Evolutionary conservation across 2,888 invertebrate genomes (phyloP).

Genomic region (Diaprepes abbreviatus): DNA sequence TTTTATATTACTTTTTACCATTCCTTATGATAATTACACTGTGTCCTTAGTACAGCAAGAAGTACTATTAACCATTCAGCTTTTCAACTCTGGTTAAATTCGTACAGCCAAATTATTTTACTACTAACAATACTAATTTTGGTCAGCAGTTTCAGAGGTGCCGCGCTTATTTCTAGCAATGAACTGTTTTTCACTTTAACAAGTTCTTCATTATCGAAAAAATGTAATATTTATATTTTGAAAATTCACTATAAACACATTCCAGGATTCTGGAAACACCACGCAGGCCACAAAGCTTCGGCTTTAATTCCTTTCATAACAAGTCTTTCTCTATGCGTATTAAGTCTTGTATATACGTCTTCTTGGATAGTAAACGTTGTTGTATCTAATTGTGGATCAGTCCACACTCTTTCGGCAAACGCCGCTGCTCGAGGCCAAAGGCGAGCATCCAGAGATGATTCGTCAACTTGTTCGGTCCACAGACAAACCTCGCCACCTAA

Average conservation of each 20-base stretch:
- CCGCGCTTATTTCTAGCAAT: too few relatives aligned
- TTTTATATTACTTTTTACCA: too few relatives aligned
- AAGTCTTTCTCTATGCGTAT: constrained; percentile 77
- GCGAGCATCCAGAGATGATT: constrained; percentile 79
- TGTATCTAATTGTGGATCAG: constrained; percentile 69
- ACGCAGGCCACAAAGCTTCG: constrained; percentile 82
- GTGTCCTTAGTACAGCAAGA: too few relatives aligned
- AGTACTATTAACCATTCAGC: too few relatives aligned
- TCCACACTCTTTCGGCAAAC: constrained; percentile 85
- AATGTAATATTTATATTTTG: too few relatives aligned
- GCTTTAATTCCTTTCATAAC: constrained; percentile 75
- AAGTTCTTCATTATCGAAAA: too few relatives aligned
- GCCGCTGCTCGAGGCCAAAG: constrained; percentile 89
- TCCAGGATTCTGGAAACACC: constrained; percentile 83
- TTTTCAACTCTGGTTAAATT: too few relatives aligned
- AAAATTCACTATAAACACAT: constrained; percentile 72
- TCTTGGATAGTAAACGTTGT: constrained; percentile 69
- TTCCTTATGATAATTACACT: too few relatives aligned
- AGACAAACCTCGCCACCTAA: constrained; percentile 86
- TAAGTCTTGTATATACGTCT: constrained; percentile 78
- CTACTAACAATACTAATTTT: too few relatives aligned
- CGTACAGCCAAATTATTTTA: too few relatives aligned
- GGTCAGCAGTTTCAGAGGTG: too few relatives aligned
- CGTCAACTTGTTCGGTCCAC: constrained; percentile 88
- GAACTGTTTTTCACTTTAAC: too few relatives aligned